Percentiles rank a stretch among this genome's conserved stretches.
Conservation (phyloP, 2,888 invertebrate genomes). For the Ophion slaviceki region DNA sequence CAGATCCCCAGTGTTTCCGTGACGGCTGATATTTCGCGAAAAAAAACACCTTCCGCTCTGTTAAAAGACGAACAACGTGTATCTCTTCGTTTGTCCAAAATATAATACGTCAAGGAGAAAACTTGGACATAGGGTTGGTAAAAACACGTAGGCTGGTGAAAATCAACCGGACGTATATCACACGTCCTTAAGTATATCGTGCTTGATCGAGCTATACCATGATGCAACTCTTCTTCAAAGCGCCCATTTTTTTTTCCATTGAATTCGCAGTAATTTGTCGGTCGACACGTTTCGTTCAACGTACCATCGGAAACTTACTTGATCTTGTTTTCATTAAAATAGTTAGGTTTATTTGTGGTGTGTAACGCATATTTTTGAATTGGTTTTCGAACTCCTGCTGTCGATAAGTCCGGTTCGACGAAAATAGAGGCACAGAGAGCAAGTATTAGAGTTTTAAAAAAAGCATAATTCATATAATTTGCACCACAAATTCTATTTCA, state of each 20-base stretch:
- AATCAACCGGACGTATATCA: background rate
- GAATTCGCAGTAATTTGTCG: background rate
- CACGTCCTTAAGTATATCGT: background rate
- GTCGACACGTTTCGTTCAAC: background rate
- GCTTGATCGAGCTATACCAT: background rate
- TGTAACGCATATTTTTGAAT: background rate
- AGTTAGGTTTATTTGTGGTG: background rate
- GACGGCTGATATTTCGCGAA: background rate
- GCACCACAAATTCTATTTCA: constrained; percentile 61
- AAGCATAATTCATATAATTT: background rate
- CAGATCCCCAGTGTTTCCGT: background rate
- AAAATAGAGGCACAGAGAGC: constrained; percentile 5
- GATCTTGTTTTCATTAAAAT: background rate
- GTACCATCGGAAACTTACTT: background rate
- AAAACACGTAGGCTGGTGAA: too few relatives aligned
- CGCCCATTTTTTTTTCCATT: background rate
- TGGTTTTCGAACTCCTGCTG: background rate
- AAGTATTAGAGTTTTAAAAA: constrained; percentile 9
- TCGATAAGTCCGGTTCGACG: constrained; percentile 8
- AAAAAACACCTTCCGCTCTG: too few relatives aligned
- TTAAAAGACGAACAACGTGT: background rate
- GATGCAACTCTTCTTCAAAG: background rate
- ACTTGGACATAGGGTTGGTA: background rate
- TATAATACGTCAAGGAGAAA: background rate
- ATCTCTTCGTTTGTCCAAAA: background rate